A percentile compares a stretch with the other conserved stretches of the same genome.
Evolutionary conservation across 2,113 vertebrate species (phyloP).

Genomic region (Mastomys natalensis): DNA sequence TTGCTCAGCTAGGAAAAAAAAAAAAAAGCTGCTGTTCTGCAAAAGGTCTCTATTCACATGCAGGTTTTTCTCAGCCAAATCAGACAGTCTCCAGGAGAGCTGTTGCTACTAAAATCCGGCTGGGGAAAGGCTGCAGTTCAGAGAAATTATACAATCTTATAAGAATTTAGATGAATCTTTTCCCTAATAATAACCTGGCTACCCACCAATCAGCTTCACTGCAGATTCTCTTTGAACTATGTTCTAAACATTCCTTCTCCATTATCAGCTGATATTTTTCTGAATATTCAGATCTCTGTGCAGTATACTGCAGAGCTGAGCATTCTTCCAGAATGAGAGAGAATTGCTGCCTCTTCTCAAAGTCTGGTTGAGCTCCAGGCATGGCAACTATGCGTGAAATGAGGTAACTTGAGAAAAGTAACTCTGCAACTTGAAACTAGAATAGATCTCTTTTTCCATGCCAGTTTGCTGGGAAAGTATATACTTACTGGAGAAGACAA

Average conservation of each 20-base stretch:
- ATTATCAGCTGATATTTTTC: slow-evolving; percentile 27
- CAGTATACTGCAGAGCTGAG: slow-evolving; percentile 21
- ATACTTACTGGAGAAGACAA: slow-evolving; percentile 72
- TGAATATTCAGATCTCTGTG: slow-evolving; percentile 66
- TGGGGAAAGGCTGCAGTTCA: slow-evolving; percentile 64
- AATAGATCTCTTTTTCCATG: slow-evolving; percentile 21
- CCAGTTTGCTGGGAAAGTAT: slow-evolving; percentile 80
- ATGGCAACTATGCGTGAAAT: slow-evolving; percentile 70
- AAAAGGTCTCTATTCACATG: slow-evolving; percentile 61
- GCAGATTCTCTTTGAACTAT: slow-evolving; percentile 66
- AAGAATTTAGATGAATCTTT: slow-evolving; percentile 37
- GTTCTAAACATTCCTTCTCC: slow-evolving; percentile 65
- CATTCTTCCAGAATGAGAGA: slow-evolving; percentile 65
- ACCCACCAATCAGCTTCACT: slow-evolving; percentile 56
- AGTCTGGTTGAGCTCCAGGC: slow-evolving; percentile 71
- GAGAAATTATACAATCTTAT: slow-evolving; percentile 22
- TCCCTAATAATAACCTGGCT: slow-evolving; percentile 40
- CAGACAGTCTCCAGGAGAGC: slow-evolving; percentile 54
- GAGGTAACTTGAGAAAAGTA: slow-evolving; percentile 82
- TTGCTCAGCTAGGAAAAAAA: neutral
- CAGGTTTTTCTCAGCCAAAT: slow-evolving; percentile 61
- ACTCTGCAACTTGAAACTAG: slow-evolving; percentile 41
- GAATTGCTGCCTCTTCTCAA: slow-evolving; percentile 62
- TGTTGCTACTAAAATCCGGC: slow-evolving; percentile 49
- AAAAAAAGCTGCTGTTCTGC: slow-evolving; percentile 60